phyloP scores from a whole-genome alignment of 1,140 invertebrate species.

The Eriosoma lanigerum region DNA sequence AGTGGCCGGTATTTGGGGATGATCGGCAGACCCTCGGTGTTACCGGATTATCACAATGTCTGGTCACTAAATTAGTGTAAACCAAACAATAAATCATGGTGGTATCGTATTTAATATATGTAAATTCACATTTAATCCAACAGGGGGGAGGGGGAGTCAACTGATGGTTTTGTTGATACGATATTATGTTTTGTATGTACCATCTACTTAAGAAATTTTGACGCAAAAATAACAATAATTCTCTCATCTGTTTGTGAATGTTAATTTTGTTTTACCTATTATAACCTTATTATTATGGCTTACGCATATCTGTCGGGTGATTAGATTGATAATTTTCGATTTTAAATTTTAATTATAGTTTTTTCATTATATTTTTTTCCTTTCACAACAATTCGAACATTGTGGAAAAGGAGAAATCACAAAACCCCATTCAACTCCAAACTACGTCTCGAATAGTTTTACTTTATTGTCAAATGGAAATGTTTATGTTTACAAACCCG shows the following conservation, averaged over 20 bases:
- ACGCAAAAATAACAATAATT: slow-evolving; percentile 13
- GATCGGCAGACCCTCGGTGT: not conserved
- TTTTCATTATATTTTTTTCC: slow-evolving; percentile 1
- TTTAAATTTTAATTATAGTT: slow-evolving; percentile 8
- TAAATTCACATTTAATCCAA: not conserved
- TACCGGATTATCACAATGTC: not conserved
- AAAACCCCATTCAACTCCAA: slow-evolving; percentile 18
- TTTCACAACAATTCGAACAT: not conserved
- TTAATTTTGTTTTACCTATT: not conserved
- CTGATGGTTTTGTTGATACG: too few species aligned
- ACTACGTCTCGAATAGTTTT: slow-evolving; percentile 8
- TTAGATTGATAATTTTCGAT: not conserved
- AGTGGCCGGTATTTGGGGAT: too few species aligned
- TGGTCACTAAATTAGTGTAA: slow-evolving; percentile 7
- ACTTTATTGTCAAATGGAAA: not conserved
- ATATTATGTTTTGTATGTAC: too few species aligned
- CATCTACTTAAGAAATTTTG: too few species aligned
- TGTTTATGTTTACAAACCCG: not conserved
- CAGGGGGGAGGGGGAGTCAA: too few species aligned
- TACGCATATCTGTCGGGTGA: not conserved
- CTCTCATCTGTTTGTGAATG: not conserved
- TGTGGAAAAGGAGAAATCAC: not conserved
- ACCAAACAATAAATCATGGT: not conserved
- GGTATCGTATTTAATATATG: not conserved
- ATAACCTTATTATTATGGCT: too few species aligned